These are phyloP conservation scores for Heliconius erato DNA, from an alignment of 2,888 invertebrate genomes.

Conservation along the genomic window DNA sequence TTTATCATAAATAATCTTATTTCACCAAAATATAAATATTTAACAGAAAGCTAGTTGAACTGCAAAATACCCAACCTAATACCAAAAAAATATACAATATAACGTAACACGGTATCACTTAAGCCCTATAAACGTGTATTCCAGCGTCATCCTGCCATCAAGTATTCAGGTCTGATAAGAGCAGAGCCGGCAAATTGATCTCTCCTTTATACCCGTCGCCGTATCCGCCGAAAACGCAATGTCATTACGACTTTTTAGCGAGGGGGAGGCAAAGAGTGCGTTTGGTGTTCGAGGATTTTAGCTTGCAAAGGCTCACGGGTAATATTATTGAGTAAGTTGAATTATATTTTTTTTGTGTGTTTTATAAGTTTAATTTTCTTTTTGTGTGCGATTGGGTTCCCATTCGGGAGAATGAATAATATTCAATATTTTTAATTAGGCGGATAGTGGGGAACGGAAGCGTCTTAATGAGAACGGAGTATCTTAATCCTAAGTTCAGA, in stretches of 20 bases:
- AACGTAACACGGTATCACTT: slow-evolving; percentile 31
- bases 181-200: slow-evolving; percentile 92
- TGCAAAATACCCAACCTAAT: not conserved
- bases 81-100: not conserved
- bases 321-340: slow-evolving; percentile 87
- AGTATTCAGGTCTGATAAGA: slow-evolving; percentile 91
- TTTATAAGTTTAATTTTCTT: too few relatives aligned
- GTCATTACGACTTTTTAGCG: slow-evolving; percentile 96
- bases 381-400: too few relatives aligned
- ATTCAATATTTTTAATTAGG: too few relatives aligned
- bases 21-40: not conserved
- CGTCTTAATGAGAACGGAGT: too few relatives aligned
- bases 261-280: slow-evolving; percentile 93
- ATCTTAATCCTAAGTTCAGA: too few relatives aligned
- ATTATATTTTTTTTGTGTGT: not conserved
- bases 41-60: not conserved
- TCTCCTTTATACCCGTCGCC: slow-evolving; percentile 93
- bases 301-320: slow-evolving; percentile 88
- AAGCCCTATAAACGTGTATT: slow-evolving; percentile 39
- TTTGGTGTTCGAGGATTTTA: slow-evolving; percentile 93
- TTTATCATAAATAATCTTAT: not conserved
- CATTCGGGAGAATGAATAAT: too few relatives aligned
- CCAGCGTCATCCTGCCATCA: slow-evolving; percentile 91
- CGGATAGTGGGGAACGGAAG: too few relatives aligned
- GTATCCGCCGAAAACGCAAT: slow-evolving; percentile 92